phyloP scores from a whole-genome alignment of 1,140 invertebrate species.

The Lepidotrigona ventralis region DNA sequence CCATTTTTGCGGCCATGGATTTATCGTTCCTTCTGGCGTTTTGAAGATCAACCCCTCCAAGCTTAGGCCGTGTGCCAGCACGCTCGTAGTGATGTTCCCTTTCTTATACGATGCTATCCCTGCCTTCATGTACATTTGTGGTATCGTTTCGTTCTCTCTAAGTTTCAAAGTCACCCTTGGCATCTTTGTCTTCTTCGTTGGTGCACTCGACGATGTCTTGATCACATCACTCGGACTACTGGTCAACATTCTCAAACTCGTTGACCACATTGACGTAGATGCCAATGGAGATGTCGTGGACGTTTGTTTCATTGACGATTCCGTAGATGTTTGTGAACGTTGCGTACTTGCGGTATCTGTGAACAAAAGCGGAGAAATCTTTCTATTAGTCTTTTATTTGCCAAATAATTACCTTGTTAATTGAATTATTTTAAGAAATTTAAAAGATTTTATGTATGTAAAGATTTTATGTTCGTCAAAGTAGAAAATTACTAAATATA shows the following conservation, averaged over 20 bases:
- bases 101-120: conserved; percentile 75
- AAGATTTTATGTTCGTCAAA: too few species aligned
- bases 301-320: conserved; percentile 36
- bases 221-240: conserved; percentile 24
- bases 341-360: conserved; percentile 44
- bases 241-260: conserved; percentile 14
- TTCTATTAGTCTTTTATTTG: too few species aligned
- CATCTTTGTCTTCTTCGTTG: conserved; percentile 66
- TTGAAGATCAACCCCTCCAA: conserved; percentile 74
- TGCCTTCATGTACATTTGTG: conserved; percentile 74
- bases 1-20: conserved; percentile 78
- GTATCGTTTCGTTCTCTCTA: conserved; percentile 73
- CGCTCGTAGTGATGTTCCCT: conserved; percentile 74
- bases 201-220: conserved; percentile 24
- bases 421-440: too few species aligned
- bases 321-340: conserved; percentile 30
- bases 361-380: neutral
- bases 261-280: conserved; percentile 28
- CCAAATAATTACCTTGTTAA: too few species aligned
- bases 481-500: too few species aligned
- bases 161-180: conserved; percentile 71
- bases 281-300: conserved; percentile 3
- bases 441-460: too few species aligned
- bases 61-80: conserved; percentile 70
- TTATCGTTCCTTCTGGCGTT: conserved; percentile 75